A percentile compares a stretch with the other conserved stretches of the same genome.
phyloP scores from a whole-genome alignment of 1,140 invertebrate genomes.

The Trichonephila clavipes region DNA sequence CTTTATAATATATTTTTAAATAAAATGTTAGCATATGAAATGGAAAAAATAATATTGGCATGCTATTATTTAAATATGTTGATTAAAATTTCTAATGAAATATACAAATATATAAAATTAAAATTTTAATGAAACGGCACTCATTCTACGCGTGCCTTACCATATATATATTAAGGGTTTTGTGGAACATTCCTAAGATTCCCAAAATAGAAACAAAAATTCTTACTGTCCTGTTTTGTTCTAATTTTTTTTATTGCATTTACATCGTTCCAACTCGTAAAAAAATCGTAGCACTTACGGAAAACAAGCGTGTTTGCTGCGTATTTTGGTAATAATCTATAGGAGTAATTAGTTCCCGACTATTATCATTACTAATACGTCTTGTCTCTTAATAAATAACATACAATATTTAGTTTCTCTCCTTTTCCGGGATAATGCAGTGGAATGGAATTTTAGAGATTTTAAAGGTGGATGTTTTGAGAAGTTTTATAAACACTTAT shows the following conservation, averaged over 20 bases:
- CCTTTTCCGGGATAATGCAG: neutral
- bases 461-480: neutral
- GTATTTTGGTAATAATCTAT: neutral
- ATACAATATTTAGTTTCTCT: neutral
- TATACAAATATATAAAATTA: too few relatives aligned
- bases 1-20: too few relatives aligned
- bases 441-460: neutral
- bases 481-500: neutral
- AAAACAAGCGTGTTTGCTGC: neutral
- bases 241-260: neutral
- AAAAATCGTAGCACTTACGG: neutral
- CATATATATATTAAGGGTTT: too few relatives aligned
- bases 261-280: neutral
- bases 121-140: too few relatives aligned
- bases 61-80: too few relatives aligned
- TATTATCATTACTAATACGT: slow-evolving; percentile 1
- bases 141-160: too few relatives aligned
- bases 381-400: neutral
- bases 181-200: too few relatives aligned
- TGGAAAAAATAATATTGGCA: too few relatives aligned
- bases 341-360: neutral
- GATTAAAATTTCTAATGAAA: too few relatives aligned
- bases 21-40: too few relatives aligned
- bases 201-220: neutral
- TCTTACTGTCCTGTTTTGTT: neutral